Percentiles rank a stretch among this genome's conserved stretches.
These are phyloP conservation scores for Mastacembelus armatus DNA, from an alignment of 2,797 vertebrate genomes.

Conservation along the genomic window DNA sequence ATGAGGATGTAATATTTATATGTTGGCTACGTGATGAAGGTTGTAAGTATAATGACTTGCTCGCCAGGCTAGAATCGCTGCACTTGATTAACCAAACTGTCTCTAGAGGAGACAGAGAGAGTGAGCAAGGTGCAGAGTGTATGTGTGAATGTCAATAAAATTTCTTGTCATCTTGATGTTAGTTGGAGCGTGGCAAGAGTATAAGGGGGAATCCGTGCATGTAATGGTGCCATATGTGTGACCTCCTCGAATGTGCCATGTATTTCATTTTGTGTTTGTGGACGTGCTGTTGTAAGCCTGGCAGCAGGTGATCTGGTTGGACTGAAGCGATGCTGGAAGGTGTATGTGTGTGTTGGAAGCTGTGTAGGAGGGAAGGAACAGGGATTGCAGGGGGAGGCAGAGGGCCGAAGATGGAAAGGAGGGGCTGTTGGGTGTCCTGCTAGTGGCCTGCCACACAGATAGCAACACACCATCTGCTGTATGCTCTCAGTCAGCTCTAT, in stretches of 20 bases:
- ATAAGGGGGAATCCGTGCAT: constrained; percentile 74
- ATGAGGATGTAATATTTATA: constrained; percentile 78
- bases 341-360: constrained; percentile 42
- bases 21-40: constrained; percentile 57
- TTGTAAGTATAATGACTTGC: constrained; percentile 73
- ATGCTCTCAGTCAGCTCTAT: constrained; percentile 66
- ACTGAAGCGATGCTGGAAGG: constrained; percentile 64
- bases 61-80: constrained; percentile 70
- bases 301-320: constrained; percentile 80
- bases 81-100: constrained; percentile 73
- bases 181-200: constrained; percentile 60
- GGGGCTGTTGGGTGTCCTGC: constrained; percentile 74
- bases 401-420: constrained; percentile 41
- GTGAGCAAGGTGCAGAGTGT: constrained; percentile 28
- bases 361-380: constrained; percentile 50
- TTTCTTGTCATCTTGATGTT: constrained; percentile 71
- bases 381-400: constrained; percentile 41
- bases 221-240: constrained; percentile 81
- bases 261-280: constrained; percentile 60
- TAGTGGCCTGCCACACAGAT: constrained; percentile 78
- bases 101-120: constrained; percentile 41
- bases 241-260: constrained; percentile 74
- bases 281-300: constrained; percentile 54
- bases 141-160: constrained; percentile 76
- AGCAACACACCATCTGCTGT: constrained; percentile 84